phyloP scores from a whole-genome alignment of 2,888 invertebrate species.

The Ochlodes sylvanus region DNA sequence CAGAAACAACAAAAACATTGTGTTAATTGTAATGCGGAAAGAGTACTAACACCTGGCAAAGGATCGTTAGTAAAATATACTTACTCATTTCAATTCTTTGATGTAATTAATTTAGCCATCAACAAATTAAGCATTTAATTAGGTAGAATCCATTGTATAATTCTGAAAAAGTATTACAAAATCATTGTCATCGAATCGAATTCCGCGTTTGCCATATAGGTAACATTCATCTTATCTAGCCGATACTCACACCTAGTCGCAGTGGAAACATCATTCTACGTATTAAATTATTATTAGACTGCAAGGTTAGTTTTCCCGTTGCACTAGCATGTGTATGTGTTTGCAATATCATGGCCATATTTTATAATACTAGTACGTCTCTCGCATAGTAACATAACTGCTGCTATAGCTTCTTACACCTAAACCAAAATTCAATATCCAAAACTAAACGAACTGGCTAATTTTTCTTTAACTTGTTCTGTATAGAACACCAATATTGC shows the following conservation, averaged over 20 bases:
- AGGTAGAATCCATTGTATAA: not conserved
- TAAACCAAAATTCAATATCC: not conserved
- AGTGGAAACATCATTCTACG: conserved; percentile 69
- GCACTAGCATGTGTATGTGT: conserved; percentile 54
- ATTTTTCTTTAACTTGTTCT: not conserved
- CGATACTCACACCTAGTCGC: conserved; percentile 58
- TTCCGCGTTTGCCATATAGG: conserved; percentile 48
- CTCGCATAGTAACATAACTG: conserved; percentile 26
- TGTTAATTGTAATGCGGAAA: not conserved
- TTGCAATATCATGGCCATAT: conserved; percentile 49
- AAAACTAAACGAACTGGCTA: not conserved
- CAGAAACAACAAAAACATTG: not conserved
- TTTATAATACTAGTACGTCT: conserved; percentile 34
- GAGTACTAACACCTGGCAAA: not conserved
- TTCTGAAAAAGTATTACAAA: conserved; percentile 11
- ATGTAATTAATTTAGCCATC: not conserved
- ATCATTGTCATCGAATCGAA: conserved; percentile 32
- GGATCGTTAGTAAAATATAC: no score
- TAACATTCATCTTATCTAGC: conserved; percentile 52
- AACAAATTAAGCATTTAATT: not conserved
- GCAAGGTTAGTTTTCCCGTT: conserved; percentile 77
- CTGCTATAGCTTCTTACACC: not conserved
- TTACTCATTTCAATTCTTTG: no score
- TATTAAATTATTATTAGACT: conserved; percentile 77
- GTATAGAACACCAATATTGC: not conserved